phyloP scores from a whole-genome alignment of 2,888 invertebrate genomes.

The Coelopa pilipes region DNA sequence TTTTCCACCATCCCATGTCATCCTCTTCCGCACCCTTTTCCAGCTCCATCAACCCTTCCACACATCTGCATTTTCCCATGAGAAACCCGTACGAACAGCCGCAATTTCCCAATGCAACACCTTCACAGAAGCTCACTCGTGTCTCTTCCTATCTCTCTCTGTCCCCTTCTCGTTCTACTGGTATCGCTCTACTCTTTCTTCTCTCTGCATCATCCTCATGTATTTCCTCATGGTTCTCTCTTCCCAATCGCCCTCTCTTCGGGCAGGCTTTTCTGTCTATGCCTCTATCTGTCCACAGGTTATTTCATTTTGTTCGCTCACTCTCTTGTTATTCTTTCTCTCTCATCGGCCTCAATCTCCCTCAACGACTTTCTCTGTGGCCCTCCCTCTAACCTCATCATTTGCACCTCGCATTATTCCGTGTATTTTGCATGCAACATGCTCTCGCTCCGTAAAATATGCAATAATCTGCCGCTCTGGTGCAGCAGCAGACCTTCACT shows the following conservation, averaged over 20 bases:
- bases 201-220: background rate
- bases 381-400: conserved; percentile 21
- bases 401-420: conserved; percentile 28
- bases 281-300: background rate
- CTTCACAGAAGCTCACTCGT: background rate
- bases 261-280: background rate
- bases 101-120: background rate
- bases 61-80: background rate
- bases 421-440: conserved; percentile 27
- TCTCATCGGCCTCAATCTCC: background rate
- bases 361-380: background rate
- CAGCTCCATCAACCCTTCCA: background rate
- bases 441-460: conserved; percentile 29
- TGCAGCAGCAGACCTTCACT: conserved; percentile 28
- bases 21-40: too few species aligned
- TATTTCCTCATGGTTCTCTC: background rate
- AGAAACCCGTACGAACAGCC: too few species aligned
- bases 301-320: background rate
- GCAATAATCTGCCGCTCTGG: conserved; percentile 23
- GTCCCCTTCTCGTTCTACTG: too few species aligned
- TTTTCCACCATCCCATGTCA: too few species aligned
- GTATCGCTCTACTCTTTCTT: too few species aligned
- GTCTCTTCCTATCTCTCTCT: background rate
- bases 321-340: background rate
- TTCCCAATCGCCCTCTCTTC: too few species aligned